These are phyloP conservation scores for Miniopterus natalensis DNA, from an alignment of 2,113 vertebrate species.

Conservation along the genomic window DNA sequence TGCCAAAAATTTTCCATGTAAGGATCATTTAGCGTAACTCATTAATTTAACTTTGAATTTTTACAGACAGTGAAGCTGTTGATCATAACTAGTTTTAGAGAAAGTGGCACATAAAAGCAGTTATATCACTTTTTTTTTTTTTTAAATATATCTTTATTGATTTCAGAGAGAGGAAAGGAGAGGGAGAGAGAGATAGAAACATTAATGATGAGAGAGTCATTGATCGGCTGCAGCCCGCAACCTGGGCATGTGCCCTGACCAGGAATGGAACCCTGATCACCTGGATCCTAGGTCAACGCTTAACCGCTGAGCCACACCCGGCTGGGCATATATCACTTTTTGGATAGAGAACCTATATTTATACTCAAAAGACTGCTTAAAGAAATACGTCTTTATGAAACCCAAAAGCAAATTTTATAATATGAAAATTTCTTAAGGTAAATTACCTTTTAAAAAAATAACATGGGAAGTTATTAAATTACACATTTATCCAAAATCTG, in stretches of 20 bases:
- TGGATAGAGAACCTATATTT: not conserved
- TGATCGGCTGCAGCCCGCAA: too few species aligned
- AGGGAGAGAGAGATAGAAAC: too few species aligned
- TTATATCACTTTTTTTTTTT: conserved; percentile 3
- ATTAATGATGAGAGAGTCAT: too few species aligned
- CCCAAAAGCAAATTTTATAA: not conserved
- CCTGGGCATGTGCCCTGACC: too few species aligned
- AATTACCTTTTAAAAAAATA: conserved; percentile 31
- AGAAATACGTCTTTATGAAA: conserved; percentile 13
- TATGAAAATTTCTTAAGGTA: conserved; percentile 42
- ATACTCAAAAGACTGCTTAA: conserved; percentile 17
- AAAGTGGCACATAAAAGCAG: not conserved
- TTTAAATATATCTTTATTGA: too few species aligned
- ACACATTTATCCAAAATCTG: conserved; percentile 31
- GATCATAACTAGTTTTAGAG: conserved; percentile 29
- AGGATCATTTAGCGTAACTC: conserved; percentile 28
- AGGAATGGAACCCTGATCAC: too few species aligned
- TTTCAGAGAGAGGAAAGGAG: too few species aligned
- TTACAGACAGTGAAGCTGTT: conserved; percentile 35
- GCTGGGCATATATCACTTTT: not conserved
- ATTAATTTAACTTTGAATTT: conserved; percentile 20
- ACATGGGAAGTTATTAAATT: conserved; percentile 26
- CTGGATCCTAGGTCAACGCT: too few species aligned
- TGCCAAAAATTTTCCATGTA: not conserved
- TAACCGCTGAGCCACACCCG: too few species aligned